A percentile compares a stretch with the other conserved stretches of the same genome.
Evolutionary conservation across 2,888 invertebrate genomes (phyloP).

Genomic region (Cremastinae sp.): DNA sequence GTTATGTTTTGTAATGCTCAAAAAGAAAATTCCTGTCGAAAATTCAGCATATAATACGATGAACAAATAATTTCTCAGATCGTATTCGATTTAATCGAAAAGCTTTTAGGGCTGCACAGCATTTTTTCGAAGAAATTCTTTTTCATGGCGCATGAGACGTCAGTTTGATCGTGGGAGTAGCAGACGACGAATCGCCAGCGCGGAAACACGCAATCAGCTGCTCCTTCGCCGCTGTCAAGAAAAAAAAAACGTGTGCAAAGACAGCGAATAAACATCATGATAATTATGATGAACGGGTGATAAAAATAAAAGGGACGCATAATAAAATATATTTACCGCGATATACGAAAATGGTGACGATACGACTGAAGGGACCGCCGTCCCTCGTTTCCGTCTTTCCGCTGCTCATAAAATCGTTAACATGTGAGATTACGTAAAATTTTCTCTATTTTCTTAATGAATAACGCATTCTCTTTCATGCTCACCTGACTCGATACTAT

Average conservation of each 20-base stretch:
- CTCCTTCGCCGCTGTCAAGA: constrained; percentile 5
- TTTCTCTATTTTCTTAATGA: constrained; percentile 4
- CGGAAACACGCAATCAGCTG: constrained; percentile 45
- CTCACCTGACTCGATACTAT: neutral
- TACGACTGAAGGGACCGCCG: constrained; percentile 54
- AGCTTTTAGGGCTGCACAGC: too few species aligned
- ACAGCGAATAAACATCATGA: neutral
- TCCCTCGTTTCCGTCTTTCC: constrained; percentile 62
- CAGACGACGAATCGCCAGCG: constrained; percentile 41
- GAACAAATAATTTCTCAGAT: too few species aligned
- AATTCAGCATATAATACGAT: too few species aligned
- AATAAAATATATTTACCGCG: neutral
- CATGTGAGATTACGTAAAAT: constrained; percentile 68
- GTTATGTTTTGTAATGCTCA: neutral
- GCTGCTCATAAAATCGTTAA: constrained; percentile 66
- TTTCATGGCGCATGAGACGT: too few species aligned
- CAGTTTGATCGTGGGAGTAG: neutral
- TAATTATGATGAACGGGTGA: constrained; percentile 1
- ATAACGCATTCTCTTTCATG: neutral
- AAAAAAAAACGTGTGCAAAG: constrained; percentile 9
- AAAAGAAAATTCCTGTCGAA: neutral
- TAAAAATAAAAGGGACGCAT: neutral
- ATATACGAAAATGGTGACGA: constrained; percentile 44
- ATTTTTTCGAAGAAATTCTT: too few species aligned
- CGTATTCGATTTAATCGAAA: too few species aligned